Base-by-base conservation (phyloP, 2,113 vertebrate species). In the Rhombomys opimus region DNA sequence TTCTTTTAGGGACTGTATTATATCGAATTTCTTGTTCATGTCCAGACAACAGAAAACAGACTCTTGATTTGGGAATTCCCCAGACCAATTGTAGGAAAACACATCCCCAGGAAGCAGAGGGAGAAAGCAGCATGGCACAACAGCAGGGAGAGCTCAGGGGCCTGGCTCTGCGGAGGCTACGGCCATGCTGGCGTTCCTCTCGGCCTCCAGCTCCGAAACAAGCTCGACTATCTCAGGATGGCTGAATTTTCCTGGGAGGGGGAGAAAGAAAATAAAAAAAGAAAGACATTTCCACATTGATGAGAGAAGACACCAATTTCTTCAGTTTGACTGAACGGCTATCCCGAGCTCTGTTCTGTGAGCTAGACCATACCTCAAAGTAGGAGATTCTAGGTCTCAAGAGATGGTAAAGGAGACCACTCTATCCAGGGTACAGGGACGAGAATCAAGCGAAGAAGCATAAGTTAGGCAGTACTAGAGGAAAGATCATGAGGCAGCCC, bases 161-260 rank as follows among this genome's bases (percentile, higher is more conserved):
- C 1, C 20, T 0, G 97, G 93, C 27, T 73, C 93, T 65, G 63
- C 78, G 1, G 85, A 9, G 18, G 96, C 22, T 15, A 94, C 93
- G 30, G 96, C 94, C 96, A 98, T 98, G 94, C 96, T 98, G 81
- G 93, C 80, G 3, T 98, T 98, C 98, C 99, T 99, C 96, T 99
- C 99, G 88, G 98, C 95, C 57, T 99, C 99, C 86, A 99, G 98
- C 97, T 99, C 98, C 94, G 98, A 98, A 82, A 99, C 98, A 75
- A 99, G 98, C 95, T 99, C 98, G 63, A 99, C 96, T 95, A 99
- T 98, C 95, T 99, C 99, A n/a, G 99, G 99, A 88, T 99, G 99
- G 88, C 98, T 98, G 98, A 99, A 99, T 96, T 99, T 99, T 59
- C 99, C 99, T 99, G 98, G 52, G 96, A 14, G 54, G 54, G 9